Evolutionary conservation across 2,113 vertebrate genomes (phyloP).

Genomic region (Corvus hawaiiensis): DNA sequence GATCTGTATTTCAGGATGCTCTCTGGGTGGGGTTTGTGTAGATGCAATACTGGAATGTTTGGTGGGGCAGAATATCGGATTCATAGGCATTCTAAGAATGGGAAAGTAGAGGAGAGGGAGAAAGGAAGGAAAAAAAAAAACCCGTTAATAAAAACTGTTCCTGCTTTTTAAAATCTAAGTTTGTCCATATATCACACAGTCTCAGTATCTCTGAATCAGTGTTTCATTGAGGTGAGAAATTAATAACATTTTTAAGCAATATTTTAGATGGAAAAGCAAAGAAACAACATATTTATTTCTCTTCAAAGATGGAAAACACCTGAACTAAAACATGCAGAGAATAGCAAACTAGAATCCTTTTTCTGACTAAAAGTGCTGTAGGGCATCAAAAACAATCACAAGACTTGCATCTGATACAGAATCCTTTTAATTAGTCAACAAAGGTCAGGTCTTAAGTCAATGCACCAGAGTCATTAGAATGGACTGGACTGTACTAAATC

Average conservation of each 20-base stretch:
- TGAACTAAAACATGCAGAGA: not conserved
- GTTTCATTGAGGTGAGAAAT: not conserved
- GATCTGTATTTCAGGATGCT: not conserved
- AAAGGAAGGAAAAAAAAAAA: not conserved
- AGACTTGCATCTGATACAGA: conserved; percentile 25
- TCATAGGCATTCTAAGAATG: not conserved
- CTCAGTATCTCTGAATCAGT: not conserved
- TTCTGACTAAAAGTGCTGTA: not conserved
- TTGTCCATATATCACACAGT: not conserved
- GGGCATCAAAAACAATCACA: not conserved
- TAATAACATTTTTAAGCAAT: not conserved
- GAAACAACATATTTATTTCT: not conserved
- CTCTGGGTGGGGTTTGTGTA: not conserved
- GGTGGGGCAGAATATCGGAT: not conserved
- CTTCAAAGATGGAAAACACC: not conserved
- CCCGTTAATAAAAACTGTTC: not conserved
- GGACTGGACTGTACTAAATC: conserved; percentile 6
- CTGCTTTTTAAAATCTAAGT: not conserved
- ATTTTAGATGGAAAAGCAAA: not conserved
- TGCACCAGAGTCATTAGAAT: not conserved
- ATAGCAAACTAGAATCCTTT: not conserved
- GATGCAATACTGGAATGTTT: not conserved
- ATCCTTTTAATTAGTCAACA: conserved; percentile 27
- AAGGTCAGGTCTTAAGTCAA: conserved; percentile 27
- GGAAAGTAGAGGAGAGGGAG: not conserved